These are phyloP conservation scores for Linepithema humile DNA, from an alignment of 1,140 invertebrate species.

Conservation along the genomic window DNA sequence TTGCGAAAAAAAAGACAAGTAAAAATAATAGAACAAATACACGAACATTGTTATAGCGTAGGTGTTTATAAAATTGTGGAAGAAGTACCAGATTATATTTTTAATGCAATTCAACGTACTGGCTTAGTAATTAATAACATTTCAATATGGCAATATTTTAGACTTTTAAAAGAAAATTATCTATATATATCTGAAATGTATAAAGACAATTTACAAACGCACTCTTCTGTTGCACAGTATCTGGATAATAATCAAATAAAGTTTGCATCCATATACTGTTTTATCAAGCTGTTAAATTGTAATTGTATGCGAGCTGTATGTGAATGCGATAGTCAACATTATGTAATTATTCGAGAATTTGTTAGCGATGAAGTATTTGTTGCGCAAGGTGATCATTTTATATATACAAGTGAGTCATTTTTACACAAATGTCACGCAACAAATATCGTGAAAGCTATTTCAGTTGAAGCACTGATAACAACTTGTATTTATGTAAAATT, in stretches of 20 bases:
- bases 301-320: background rate
- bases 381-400: background rate
- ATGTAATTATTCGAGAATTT: background rate
- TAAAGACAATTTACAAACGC: background rate
- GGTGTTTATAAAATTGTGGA: background rate
- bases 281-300: background rate
- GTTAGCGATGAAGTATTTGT: background rate
- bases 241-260: background rate
- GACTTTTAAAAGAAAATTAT: background rate
- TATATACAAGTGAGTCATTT: background rate
- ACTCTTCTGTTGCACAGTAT: background rate
- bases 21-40: background rate
- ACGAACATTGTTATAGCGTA: background rate
- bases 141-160: background rate
- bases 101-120: background rate
- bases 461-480: background rate
- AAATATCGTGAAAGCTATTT: background rate
- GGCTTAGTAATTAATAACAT: background rate
- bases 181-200: background rate
- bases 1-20: background rate
- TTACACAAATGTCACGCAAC: background rate
- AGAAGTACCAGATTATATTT: background rate
- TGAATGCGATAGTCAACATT: background rate
- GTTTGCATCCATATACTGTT: background rate
- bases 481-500: background rate